phyloP scores from a whole-genome alignment of 2,797 vertebrate genomes.

The Squalus acanthias region DNA sequence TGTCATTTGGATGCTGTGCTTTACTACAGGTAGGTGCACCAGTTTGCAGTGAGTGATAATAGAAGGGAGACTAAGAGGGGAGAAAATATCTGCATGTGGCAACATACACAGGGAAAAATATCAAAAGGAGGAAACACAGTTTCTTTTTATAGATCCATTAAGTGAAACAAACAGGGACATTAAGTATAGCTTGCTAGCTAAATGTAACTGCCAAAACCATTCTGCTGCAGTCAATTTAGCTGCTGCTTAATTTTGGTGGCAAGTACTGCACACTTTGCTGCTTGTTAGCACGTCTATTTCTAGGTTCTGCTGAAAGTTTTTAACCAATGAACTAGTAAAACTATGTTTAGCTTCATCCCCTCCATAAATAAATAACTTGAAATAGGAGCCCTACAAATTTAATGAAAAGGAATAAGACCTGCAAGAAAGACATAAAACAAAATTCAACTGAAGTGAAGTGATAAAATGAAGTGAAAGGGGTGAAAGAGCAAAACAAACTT shows the following conservation, averaged over 20 bases:
- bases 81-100: not conserved
- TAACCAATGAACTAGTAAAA: not conserved
- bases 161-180: not conserved
- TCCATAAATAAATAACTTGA: not conserved
- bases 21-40: not conserved
- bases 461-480: not conserved
- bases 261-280: not conserved
- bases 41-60: not conserved
- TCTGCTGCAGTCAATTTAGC: not conserved
- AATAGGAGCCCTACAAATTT: not conserved
- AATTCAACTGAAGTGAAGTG: no score
- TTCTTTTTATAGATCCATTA: not conserved
- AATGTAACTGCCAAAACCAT: not conserved
- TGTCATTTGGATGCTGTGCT: not conserved
- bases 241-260: not conserved
- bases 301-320: not conserved
- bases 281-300: not conserved
- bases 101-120: no score
- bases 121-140: not conserved
- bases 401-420: not conserved
- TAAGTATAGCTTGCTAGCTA: not conserved
- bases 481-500: not conserved
- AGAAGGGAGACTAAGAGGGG: not conserved
- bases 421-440: not conserved
- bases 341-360: not conserved